Evolutionary conservation across 2,113 vertebrate species (phyloP).

Genomic region (Callipepla californica): DNA sequence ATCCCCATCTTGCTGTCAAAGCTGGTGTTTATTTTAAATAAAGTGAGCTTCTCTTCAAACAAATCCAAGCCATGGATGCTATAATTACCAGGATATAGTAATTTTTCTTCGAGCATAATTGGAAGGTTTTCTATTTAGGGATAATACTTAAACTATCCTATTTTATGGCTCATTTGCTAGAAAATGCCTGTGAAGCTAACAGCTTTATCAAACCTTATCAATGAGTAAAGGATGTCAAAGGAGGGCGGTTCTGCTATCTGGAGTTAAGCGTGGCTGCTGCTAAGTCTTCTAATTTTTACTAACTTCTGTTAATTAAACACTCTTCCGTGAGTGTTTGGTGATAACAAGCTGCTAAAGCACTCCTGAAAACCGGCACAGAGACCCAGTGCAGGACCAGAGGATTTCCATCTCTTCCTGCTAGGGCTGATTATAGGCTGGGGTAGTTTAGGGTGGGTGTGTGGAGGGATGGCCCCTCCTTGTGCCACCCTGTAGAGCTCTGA

Average conservation of each 20-base stretch:
- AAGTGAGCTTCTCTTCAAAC: conserved; percentile 52
- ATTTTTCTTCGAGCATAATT: conserved; percentile 65
- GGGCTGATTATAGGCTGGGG: not conserved
- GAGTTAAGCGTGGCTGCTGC: not conserved
- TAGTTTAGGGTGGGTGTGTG: not conserved
- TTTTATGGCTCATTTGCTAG: conserved; percentile 66
- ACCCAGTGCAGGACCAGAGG: not conserved
- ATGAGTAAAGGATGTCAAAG: conserved; percentile 10
- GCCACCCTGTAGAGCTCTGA: fast-evolving
- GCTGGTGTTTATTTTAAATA: conserved; percentile 23
- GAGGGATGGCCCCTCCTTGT: not conserved
- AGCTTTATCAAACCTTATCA: conserved; percentile 55
- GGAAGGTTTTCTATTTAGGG: conserved; percentile 60
- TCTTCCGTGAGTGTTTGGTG: not conserved
- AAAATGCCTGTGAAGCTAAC: conserved; percentile 39
- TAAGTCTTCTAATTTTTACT: conserved; percentile 16
- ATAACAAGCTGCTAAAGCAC: not conserved
- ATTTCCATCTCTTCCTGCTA: fast-evolving
- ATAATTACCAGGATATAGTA: conserved; percentile 70
- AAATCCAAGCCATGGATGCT: conserved; percentile 18
- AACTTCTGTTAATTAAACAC: not conserved
- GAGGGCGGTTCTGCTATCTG: not conserved
- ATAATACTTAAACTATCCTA: conserved; percentile 53
- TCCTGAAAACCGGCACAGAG: not conserved
- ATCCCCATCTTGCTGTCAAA: not conserved